Conservation (phyloP, 2,113 vertebrate genomes). For the Ramphastos sulfuratus region DNA sequence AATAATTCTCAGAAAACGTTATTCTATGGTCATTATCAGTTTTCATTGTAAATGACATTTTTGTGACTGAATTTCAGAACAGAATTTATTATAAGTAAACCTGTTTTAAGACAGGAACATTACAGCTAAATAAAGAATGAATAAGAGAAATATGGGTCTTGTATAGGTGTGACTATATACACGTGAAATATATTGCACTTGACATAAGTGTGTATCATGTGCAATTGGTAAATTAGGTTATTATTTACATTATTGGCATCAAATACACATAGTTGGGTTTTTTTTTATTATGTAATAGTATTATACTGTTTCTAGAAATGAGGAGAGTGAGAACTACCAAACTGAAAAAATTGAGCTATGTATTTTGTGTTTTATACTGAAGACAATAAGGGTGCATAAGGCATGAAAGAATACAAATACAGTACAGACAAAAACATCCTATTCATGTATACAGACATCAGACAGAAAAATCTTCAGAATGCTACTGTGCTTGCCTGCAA, state of each 20-base stretch:
- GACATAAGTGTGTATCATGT: background rate
- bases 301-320: background rate
- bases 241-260: background rate
- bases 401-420: background rate
- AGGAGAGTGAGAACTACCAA: background rate
- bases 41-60: background rate
- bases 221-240: background rate
- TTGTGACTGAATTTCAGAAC: background rate
- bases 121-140: background rate
- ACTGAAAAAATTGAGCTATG: background rate
- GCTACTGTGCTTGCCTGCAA: background rate
- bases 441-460: background rate
- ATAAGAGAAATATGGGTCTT: background rate
- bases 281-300: background rate
- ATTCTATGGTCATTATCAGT: background rate
- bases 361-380: background rate
- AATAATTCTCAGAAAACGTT: background rate
- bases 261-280: background rate
- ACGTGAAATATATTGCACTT: background rate
- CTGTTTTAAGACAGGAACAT: background rate
- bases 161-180: background rate
- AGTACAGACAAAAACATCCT: background rate
- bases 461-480: background rate
- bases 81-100: background rate
- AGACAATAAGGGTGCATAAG: background rate